Base-by-base conservation (phyloP, 2,797 vertebrate species). In the Micropoecilia bifurca region DNA sequence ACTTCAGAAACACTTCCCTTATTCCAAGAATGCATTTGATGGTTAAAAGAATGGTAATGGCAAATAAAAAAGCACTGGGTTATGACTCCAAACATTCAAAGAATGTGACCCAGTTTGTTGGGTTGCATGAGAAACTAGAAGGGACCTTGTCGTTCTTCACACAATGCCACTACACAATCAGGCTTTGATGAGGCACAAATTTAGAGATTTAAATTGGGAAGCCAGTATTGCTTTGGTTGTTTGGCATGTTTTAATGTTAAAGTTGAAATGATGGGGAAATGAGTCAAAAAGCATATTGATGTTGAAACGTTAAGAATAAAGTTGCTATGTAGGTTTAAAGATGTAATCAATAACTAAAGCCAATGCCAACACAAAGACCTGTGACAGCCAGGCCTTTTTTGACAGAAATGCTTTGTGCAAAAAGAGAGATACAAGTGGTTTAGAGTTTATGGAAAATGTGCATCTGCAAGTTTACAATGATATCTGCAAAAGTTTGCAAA, bases 11-110 rank as follows among this genome's bases (percentile, higher is more conserved):
- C 48, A 61, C 74, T 63, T 71, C 30, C 14, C 84, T 89, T 83
- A 73, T 86, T 89, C 90, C 78, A 89, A 87, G 90, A 71, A 86
- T 72, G 61, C 71, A 72, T 76, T 69, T 81, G 59, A 78, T 75
- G 63, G 73, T 73, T 50, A 71, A 66, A 57, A 80, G 81, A 84
- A 82, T 68, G 43, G 39, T 41, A 41, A 68, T 41, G 0, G 33
- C 3, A 68, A 39, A 68, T 41, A 25, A 5, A 68, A 68, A 41
- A 68, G 18, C 18, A 22, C 33, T 22, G 18, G 61, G 61, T 66
- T 41, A 68, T 41, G 33, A 68, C 63, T 25, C 20, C 36, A 25
- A 25, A 68, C 36, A 41, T 41, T 41, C 20, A 39, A 68, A 68
- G 39, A 68, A 22, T 22, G 18, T 39, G 20, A 10, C 18, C 18